Percentiles rank a stretch among this genome's conserved stretches.
Evolutionary conservation across 2,888 invertebrate genomes (phyloP).

Genomic region (Cephus rjabovi): DNA sequence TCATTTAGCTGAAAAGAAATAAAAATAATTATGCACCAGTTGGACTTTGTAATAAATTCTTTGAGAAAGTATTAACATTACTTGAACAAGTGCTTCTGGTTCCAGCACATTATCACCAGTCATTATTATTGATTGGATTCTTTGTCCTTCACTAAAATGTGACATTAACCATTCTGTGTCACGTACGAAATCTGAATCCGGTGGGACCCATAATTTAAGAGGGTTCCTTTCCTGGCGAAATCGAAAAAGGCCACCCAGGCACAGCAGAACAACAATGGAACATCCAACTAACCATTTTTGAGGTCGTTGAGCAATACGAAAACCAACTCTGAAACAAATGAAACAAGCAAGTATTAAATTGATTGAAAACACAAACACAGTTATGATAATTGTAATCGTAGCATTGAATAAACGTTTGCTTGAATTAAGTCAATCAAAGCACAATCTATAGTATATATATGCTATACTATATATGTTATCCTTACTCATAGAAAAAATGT

Average conservation of each 20-base stretch:
- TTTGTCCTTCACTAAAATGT: conserved; percentile 74
- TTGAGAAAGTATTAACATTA: conserved; percentile 35
- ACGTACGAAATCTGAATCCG: conserved; percentile 75
- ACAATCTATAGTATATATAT: neutral
- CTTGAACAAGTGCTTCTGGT: conserved; percentile 70
- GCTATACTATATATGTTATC: neutral
- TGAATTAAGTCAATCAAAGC: neutral
- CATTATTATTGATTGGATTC: conserved; percentile 73
- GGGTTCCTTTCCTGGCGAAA: conserved; percentile 82
- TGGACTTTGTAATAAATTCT: neutral
- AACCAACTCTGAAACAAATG: conserved; percentile 69
- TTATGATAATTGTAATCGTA: neutral
- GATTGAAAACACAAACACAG: neutral
- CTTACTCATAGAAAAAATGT: conserved; percentile 54
- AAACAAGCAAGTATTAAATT: neutral
- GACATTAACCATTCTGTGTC: conserved; percentile 81
- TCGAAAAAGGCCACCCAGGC: conserved; percentile 73
- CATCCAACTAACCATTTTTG: conserved; percentile 72
- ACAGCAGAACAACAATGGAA: conserved; percentile 70
- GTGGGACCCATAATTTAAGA: conserved; percentile 81
- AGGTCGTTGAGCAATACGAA: conserved; percentile 72
- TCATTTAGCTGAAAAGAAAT: conserved; percentile 64
- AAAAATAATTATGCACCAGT: conserved; percentile 6
- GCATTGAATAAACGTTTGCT: neutral
- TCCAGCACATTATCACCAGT: conserved; percentile 77